Percentiles rank a stretch among this genome's conserved stretches.
Evolutionary conservation across 2,797 vertebrate genomes (phyloP).

Genomic region (Syngnathus acus): DNA sequence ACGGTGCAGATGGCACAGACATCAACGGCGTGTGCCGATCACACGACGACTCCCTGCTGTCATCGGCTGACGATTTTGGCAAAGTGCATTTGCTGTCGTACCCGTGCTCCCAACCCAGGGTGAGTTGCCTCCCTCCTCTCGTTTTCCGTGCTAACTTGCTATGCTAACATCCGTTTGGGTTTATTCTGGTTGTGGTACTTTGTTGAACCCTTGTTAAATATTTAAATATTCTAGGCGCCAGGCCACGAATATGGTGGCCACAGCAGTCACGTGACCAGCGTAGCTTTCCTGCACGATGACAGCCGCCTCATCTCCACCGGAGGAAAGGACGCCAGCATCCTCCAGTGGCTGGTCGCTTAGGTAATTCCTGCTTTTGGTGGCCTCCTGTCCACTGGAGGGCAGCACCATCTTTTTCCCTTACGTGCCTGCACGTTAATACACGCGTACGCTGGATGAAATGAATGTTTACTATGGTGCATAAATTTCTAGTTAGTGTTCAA

Average conservation of each 20-base stretch:
- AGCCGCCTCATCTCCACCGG: slow-evolving; percentile 79
- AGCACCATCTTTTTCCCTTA: slow-evolving; percentile 44
- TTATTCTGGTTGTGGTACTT: too few species aligned
- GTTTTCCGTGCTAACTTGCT: not conserved
- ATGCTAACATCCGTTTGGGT: not conserved
- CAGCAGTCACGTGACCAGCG: slow-evolving; percentile 91
- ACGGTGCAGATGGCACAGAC: slow-evolving; percentile 87
- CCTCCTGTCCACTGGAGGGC: slow-evolving; percentile 60
- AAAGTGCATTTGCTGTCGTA: slow-evolving; percentile 85
- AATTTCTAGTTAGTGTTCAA: slow-evolving; percentile 20
- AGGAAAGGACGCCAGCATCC: slow-evolving; percentile 84
- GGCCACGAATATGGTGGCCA: slow-evolving; percentile 82
- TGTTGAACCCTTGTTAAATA: not conserved
- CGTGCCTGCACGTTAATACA: slow-evolving; percentile 57
- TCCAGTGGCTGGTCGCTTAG: slow-evolving; percentile 83
- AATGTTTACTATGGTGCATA: slow-evolving; percentile 17
- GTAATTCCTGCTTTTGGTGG: not conserved
- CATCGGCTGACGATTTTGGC: slow-evolving; percentile 87
- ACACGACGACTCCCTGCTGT: slow-evolving; percentile 74
- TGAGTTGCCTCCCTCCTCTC: slow-evolving; percentile 46
- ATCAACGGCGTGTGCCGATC: slow-evolving; percentile 83
- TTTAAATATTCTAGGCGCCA: slow-evolving; percentile 64
- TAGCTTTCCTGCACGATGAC: slow-evolving; percentile 84
- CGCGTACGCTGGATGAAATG: slow-evolving; percentile 13
- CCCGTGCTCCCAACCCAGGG: slow-evolving; percentile 83